Evolutionary conservation across 2,113 vertebrate genomes (phyloP), one percentile per base, ranked within the genome.

Genomic region (Chionis minor): DNA sequence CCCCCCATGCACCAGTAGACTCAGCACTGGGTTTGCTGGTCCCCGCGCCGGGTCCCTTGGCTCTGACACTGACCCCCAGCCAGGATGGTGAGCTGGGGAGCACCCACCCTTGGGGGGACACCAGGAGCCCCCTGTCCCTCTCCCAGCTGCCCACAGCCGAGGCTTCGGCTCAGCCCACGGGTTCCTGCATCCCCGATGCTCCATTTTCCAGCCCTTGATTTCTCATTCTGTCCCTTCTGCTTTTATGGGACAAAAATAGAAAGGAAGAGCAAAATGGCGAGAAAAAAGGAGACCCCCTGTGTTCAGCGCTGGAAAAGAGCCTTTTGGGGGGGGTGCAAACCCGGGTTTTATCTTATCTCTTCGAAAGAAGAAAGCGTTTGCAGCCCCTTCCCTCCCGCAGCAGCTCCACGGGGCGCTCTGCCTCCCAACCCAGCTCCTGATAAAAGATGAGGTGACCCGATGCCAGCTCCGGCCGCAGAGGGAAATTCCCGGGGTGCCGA

Each of bases 241-340:
- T 95, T 96, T 97, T 8, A 84, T 81, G 95, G 93, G 84, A 94
- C 51, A 2, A 78, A 96, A 96, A 96, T 94, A 97, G 94, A 69
- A 89, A 77, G 33, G 81, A 85, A 81, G 59, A 92, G 67, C 17
- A 7, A 90, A 94, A 84, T 0, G 20, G 42, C 0, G 7, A 90
- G 90, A 82, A 55, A 45, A 86, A 80, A 82, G 19, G 83, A 86
- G 82, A 20, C 58, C 58, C 80, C 28, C 80, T 3, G 5, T 2
- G 63, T 27, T 51, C 84, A 4, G 40, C 0, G 8, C 59, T 51
- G 77, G 77, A 56, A 84, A 85, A 90, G 30, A 30, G 20, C 45
- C n/a, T 65, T 92, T 86, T 45, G 1, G n/a, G 75, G 75, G 71
- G 23, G 49, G 74, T 4, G 32, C 20, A 42, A 17, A 86, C 8